Conservation (phyloP, 2,113 vertebrate species). For the Motacilla alba region DNA sequence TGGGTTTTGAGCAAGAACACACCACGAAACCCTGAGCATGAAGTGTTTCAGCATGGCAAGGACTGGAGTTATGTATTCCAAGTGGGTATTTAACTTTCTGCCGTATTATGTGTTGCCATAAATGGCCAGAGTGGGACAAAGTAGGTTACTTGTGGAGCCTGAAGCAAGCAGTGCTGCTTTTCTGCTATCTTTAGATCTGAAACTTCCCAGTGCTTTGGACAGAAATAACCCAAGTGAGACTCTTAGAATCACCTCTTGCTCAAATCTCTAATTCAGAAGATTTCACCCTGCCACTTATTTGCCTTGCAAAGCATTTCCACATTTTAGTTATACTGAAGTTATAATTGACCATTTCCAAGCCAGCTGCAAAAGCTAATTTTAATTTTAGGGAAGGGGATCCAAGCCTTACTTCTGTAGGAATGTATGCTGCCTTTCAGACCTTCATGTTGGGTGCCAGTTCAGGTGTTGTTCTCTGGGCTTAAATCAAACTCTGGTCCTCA, state of each 20-base stretch:
- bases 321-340: not conserved
- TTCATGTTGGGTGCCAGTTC: not conserved
- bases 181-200: not conserved
- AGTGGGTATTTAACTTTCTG: not conserved
- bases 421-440: not conserved
- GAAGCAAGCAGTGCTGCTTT: not conserved
- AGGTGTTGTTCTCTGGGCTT: not conserved
- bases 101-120: not conserved
- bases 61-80: not conserved
- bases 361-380: not conserved
- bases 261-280: not conserved
- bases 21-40: not conserved
- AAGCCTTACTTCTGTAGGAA: not conserved
- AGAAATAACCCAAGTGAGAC: not conserved
- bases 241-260: not conserved
- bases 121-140: not conserved
- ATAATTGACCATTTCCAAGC: not conserved
- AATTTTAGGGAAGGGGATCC: not conserved
- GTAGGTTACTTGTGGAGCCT: not conserved
- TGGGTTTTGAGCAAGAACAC: not conserved
- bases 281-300: not conserved
- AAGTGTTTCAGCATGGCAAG: not conserved
- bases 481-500: not conserved
- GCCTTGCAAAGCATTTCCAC: not conserved
- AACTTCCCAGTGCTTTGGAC: not conserved